phyloP scores from a whole-genome alignment of 2,797 vertebrate species.

The Linurgus olivaceus region DNA sequence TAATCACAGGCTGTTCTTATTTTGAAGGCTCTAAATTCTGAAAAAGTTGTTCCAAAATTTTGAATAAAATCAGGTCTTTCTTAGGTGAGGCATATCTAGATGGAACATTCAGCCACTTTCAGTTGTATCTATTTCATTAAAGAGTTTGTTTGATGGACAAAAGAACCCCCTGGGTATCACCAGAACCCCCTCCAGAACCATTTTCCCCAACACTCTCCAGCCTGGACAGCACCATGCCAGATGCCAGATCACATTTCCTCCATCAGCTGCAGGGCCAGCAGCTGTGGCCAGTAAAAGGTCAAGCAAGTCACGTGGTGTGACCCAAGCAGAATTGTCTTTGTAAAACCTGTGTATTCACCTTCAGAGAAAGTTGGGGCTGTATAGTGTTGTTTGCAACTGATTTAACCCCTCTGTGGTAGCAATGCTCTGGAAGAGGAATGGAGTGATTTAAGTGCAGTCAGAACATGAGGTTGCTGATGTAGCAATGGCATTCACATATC shows the following conservation, averaged over 20 bases:
- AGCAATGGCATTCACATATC: constrained; percentile 23
- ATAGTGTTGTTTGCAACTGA: not conserved
- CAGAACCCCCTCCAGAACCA: not conserved
- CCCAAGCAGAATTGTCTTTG: not conserved
- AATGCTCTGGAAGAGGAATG: not conserved
- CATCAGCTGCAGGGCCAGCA: not conserved
- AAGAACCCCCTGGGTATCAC: not conserved
- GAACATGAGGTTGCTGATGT: constrained; percentile 9
- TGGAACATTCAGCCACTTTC: not conserved
- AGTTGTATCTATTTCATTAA: not conserved
- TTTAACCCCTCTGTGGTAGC: not conserved
- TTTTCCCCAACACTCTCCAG: not conserved
- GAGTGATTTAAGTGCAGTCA: constrained; percentile 6
- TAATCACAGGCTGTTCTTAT: not conserved
- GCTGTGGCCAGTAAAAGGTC: not conserved
- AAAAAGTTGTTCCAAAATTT: not conserved
- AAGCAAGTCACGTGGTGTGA: not conserved
- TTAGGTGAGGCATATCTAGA: not conserved
- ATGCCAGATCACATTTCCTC: not conserved
- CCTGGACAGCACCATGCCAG: not conserved
- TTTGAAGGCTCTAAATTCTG: not conserved
- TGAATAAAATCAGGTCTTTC: not conserved
- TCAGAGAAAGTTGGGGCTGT: not conserved
- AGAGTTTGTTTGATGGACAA: not conserved
- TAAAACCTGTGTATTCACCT: not conserved